Evolutionary conservation across 1,140 invertebrate genomes (phyloP).

Genomic region (Anagrus nilaparvatae): DNA sequence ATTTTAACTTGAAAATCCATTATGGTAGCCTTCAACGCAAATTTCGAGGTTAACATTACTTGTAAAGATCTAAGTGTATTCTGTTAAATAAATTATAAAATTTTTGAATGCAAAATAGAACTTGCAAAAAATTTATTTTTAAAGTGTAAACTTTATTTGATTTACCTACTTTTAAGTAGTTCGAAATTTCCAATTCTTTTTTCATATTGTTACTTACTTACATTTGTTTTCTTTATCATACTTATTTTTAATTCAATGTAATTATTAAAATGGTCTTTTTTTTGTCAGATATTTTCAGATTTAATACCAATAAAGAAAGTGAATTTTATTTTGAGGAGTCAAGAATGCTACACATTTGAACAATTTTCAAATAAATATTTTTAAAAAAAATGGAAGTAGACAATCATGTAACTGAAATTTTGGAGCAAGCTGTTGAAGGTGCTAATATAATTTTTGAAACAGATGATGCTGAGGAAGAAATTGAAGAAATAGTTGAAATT

Average conservation of each 20-base stretch:
- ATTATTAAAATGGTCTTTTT: neutral
- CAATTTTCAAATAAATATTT: conserved; percentile 16
- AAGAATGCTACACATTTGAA: neutral
- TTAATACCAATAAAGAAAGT: neutral
- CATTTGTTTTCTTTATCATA: neutral
- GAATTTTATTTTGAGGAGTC: neutral
- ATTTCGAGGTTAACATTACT: conserved; percentile 4
- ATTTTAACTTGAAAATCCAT: neutral
- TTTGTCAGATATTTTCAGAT: conserved; percentile 1
- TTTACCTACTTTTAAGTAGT: no score
- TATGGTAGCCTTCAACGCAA: neutral
- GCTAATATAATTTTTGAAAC: conserved; percentile 30
- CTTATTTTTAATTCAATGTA: neutral
- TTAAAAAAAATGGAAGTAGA: conserved; percentile 21
- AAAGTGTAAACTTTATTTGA: no score
- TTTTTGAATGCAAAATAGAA: no score
- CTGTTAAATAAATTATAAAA: no score
- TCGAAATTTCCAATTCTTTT: neutral
- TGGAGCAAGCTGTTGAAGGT: conserved; percentile 24
- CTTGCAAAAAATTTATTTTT: no score
- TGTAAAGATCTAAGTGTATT: no score
- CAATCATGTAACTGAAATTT: conserved; percentile 27
- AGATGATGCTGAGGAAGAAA: conserved; percentile 21
- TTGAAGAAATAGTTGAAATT: conserved; percentile 28
- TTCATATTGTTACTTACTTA: neutral